Percentiles rank a stretch among this genome's conserved stretches.
phyloP scores from a whole-genome alignment of 2,888 invertebrate species.

The Meloe dianella region DNA sequence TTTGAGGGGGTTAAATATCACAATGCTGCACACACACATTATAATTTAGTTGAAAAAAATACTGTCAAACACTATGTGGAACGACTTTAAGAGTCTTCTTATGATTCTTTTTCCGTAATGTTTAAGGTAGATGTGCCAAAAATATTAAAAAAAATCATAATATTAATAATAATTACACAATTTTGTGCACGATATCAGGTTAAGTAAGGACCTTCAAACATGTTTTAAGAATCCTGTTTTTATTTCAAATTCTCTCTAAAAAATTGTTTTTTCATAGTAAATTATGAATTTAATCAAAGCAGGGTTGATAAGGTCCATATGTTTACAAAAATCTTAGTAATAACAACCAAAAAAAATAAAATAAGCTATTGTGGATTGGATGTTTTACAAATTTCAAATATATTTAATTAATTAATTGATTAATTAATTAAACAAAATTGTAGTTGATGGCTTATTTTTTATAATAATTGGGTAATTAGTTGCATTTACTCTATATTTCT shows the following conservation, averaged over 20 bases:
- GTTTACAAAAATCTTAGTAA: neutral
- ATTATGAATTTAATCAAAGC: constrained; percentile 34
- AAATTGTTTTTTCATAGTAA: constrained; percentile 17
- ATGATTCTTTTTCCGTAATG: constrained; percentile 37
- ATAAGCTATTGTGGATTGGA: constrained; percentile 27
- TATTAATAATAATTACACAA: constrained; percentile 17
- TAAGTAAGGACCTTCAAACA: constrained; percentile 26
- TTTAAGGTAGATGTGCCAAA: constrained; percentile 31
- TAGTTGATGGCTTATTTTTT: constrained; percentile 34
- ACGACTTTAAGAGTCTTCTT: constrained; percentile 42
- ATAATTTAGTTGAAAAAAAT: constrained; percentile 14
- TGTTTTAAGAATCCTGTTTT: constrained; percentile 21
- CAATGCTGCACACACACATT: neutral
- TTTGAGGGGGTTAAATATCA: neutral
- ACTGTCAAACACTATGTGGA: constrained; percentile 39
- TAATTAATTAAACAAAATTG: neutral
- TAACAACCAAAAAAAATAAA: constrained; percentile 22
- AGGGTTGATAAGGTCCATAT: constrained; percentile 38
- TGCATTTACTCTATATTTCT: constrained; percentile 4
- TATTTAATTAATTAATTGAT: constrained; percentile 5
- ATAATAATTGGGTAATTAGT: neutral
- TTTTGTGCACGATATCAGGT: constrained; percentile 13
- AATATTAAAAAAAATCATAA: constrained; percentile 24
- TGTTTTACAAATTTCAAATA: neutral
- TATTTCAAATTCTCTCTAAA: constrained; percentile 14